These are phyloP conservation scores for Pristiophorus japonicus DNA, from an alignment of 2,113 vertebrate genomes.

Conservation along the genomic window DNA sequence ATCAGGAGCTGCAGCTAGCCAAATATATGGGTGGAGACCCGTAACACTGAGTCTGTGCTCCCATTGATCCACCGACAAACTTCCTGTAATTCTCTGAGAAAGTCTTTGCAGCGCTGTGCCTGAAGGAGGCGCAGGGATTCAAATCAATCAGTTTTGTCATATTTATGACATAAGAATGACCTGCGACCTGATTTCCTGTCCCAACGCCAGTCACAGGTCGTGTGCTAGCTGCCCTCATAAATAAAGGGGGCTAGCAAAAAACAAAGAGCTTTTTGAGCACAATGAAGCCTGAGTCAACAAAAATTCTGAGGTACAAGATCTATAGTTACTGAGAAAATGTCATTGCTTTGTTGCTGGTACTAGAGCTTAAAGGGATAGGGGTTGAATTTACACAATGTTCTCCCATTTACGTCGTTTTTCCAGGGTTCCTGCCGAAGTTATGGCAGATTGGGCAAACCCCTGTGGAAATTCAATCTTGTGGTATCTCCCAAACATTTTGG, in stretches of 20 bases:
- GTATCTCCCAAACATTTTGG: not conserved
- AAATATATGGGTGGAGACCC: not conserved
- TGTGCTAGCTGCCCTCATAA: not conserved
- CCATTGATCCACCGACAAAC: not conserved
- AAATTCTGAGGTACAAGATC: not conserved
- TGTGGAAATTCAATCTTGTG: not conserved
- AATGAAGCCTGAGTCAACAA: not conserved
- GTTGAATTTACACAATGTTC: not conserved
- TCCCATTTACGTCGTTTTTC: not conserved
- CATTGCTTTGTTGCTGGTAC: not conserved
- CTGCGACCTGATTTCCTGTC: slow-evolving; percentile 16
- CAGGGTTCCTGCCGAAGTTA: not conserved
- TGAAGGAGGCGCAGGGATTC: not conserved
- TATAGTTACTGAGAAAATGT: not conserved
- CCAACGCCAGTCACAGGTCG: not conserved
- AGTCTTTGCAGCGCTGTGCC: not conserved
- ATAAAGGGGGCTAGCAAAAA: not conserved
- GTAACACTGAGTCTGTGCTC: too few species aligned
- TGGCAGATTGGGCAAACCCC: not conserved
- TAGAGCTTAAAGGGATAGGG: not conserved
- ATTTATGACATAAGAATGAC: not conserved
- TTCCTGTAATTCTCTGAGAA: not conserved
- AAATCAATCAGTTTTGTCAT: not conserved
- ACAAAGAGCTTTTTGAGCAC: not conserved
- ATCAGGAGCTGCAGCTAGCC: not conserved